A percentile compares a stretch with the other conserved stretches of the same genome.
Evolutionary conservation across 2,888 invertebrate species (phyloP).

Genomic region (Habroteleia sp.): DNA sequence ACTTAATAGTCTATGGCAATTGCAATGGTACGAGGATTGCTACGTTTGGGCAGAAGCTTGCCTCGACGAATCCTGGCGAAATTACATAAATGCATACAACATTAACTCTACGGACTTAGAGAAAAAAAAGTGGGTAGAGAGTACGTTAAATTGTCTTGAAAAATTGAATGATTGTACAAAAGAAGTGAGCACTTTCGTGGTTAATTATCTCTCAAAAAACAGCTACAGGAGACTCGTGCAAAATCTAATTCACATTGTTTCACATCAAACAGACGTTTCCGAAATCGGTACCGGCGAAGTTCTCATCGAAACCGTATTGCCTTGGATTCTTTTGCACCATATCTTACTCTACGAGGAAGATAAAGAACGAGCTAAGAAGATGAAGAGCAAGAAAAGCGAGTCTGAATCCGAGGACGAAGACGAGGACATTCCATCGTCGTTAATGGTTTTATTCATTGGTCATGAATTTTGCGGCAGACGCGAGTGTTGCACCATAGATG

Average conservation of each 20-base stretch:
- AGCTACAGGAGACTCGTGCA: slow-evolving; percentile 87
- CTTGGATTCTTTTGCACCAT: slow-evolving; percentile 92
- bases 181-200: slow-evolving; percentile 82
- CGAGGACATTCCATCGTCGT: slow-evolving; percentile 87
- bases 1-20: slow-evolving; percentile 86
- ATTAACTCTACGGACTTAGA: slow-evolving; percentile 25
- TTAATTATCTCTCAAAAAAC: slow-evolving; percentile 82
- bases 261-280: slow-evolving; percentile 88
- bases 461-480: slow-evolving; percentile 92
- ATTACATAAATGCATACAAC: slow-evolving; percentile 82
- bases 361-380: slow-evolving; percentile 82
- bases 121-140: slow-evolving; percentile 81
- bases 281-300: slow-evolving; percentile 84
- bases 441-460: slow-evolving; percentile 89
- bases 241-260: slow-evolving; percentile 88
- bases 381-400: slow-evolving; percentile 68
- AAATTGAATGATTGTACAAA: slow-evolving; percentile 82
- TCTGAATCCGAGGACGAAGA: slow-evolving; percentile 81
- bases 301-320: slow-evolving; percentile 87
- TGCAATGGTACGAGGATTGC: slow-evolving; percentile 84
- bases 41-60: slow-evolving; percentile 90
- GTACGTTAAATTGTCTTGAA: slow-evolving; percentile 81
- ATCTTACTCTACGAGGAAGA: slow-evolving; percentile 89
- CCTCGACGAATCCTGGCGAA: slow-evolving; percentile 87
- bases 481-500: slow-evolving; percentile 89